Base-by-base conservation (phyloP, 1,140 invertebrate species). In the Adelges cooleyi region DNA sequence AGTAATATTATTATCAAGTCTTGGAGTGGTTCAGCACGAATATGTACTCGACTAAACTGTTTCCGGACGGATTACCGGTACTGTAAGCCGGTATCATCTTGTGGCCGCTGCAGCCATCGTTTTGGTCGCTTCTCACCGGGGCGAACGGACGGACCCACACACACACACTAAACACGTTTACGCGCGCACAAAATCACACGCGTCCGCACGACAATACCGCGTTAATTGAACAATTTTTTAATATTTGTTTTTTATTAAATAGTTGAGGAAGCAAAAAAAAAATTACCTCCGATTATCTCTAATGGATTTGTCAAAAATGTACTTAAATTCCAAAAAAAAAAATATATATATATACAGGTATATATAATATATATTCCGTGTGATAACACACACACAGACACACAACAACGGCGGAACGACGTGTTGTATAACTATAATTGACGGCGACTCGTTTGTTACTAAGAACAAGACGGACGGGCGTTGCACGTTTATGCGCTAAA, bases 401-500 rank as follows among this genome's bases (percentile, higher is more conserved):
- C n/a, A 33, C 29, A 11, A 6, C 11, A 5, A 11, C 5, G 29
- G 29, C 29, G 29, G 29, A 33, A 6, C 5, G 29, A 33, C 5
- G 29, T 33, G 11, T 33, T 33, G 29, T 33, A n/a, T n/a, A n/a
- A 33, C 29, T 48, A 46, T 20, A 27, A 62, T 62, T 48, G 56
- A 22, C 56, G 56, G 56, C 56, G 56, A 33, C 42, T 62, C 17
- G 56, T 46, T 62, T 33, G 44, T 29, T 13, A 62, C 56, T 62
- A 48, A 62, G 56, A 48, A 48, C 42, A 17, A 48, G 13, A 48
- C 56, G 13, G 56, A 48, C 56, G 56, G 27, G 23, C 56, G 56
- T 62, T 46, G 42, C 56, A 62, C 42, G 56, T 62, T 62, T 62
- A 62, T 62, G 56, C 56, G 56, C 56, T 11, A 62, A 62, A 62